These are phyloP conservation scores for Cylas formicarius DNA, from an alignment of 1,140 invertebrate genomes.

Conservation along the genomic window DNA sequence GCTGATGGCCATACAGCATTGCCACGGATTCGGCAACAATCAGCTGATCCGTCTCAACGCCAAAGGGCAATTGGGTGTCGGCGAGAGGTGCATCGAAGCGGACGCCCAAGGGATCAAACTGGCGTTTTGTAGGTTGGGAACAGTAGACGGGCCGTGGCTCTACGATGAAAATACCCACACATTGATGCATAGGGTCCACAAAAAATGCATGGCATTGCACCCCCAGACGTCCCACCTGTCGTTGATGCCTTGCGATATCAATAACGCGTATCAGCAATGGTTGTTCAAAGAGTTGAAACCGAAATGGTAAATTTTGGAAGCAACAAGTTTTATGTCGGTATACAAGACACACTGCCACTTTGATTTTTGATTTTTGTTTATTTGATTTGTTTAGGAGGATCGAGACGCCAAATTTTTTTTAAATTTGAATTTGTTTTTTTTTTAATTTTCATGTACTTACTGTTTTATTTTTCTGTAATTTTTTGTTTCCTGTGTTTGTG, in stretches of 20 bases:
- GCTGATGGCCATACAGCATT: constrained; percentile 50
- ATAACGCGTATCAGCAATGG: constrained; percentile 86
- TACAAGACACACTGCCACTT: no score
- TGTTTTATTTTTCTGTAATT: no score
- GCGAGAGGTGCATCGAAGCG: constrained; percentile 91
- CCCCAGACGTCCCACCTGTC: constrained; percentile 71
- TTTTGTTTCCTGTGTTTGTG: no score
- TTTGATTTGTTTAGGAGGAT: no score
- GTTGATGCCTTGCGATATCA: constrained; percentile 71
- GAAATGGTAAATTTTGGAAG: constrained; percentile 41
- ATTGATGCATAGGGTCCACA: constrained; percentile 69
- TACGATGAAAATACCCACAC: constrained; percentile 72
- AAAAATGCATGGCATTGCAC: constrained; percentile 81
- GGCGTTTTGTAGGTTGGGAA: constrained; percentile 73
- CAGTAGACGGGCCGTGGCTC: constrained; percentile 88
- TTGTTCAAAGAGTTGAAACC: constrained; percentile 71
- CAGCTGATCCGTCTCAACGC: constrained; percentile 89
- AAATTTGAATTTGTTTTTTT: no score
- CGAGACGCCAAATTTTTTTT: no score
- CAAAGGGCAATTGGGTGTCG: constrained; percentile 89
- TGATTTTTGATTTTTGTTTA: no score
- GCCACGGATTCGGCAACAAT: constrained; percentile 93
- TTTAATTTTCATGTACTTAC: no score
- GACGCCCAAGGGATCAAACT: constrained; percentile 78
- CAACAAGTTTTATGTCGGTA: no score